These are phyloP conservation scores for Darevskia mixta DNA, from an alignment of 2,797 vertebrate genomes.

Conservation along the genomic window DNA sequence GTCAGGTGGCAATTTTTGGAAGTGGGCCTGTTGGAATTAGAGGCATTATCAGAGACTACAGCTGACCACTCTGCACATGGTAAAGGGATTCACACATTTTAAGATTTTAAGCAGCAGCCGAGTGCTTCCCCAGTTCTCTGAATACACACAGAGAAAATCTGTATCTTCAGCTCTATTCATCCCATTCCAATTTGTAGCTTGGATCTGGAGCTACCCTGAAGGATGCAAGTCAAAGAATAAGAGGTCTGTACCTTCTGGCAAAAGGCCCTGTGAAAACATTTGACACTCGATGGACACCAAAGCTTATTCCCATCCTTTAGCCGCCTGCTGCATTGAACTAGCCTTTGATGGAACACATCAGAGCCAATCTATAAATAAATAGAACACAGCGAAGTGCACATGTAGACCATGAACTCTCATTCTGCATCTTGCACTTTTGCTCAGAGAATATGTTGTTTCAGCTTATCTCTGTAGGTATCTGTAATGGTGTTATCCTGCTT, in stretches of 20 bases:
- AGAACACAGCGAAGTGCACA: constrained; percentile 61
- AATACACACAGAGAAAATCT: not conserved
- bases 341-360: constrained; percentile 73
- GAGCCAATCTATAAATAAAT: constrained; percentile 72
- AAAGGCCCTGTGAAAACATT: constrained; percentile 60
- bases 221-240: constrained; percentile 28
- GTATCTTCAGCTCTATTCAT: constrained; percentile 24
- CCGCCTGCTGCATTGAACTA: constrained; percentile 72
- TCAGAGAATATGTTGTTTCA: constrained; percentile 67
- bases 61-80: not conserved
- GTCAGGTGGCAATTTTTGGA: not conserved
- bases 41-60: not conserved
- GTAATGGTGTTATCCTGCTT: constrained; percentile 44
- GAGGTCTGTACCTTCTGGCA: accelerated
- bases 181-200: constrained; percentile 53
- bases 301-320: constrained; percentile 70
- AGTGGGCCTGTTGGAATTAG: not conserved
- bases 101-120: not conserved
- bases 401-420: constrained; percentile 72
- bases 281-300: constrained; percentile 72
- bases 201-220: constrained; percentile 43
- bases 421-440: constrained; percentile 73
- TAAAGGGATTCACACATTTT: not conserved
- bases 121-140: not conserved
- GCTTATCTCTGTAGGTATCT: constrained; percentile 67